Evolutionary conservation across 2,888 invertebrate species (phyloP), one percentile per base, ranked within the genome.

Genomic region (Neoitamus cyanurus): DNA sequence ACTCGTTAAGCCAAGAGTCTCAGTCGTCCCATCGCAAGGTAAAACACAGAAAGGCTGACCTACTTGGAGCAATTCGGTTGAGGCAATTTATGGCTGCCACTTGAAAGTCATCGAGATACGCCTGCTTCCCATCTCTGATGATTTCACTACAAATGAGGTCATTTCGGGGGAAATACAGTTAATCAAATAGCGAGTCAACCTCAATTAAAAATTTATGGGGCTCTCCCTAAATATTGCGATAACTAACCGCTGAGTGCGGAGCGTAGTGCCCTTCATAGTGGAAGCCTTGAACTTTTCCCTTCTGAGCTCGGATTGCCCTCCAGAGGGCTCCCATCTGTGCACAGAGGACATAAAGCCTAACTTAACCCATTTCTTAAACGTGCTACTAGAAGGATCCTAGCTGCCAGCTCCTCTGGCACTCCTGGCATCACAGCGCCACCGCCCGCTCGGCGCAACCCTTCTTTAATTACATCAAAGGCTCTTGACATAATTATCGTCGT

Each of bases 401-500:
- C 48, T 78, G 20, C 36, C 37, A 70, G 36, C 42, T 25, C 15
- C 13, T n/a, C n/a, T 28, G 31, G 31, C 46, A 46, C 46, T 77
- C 46, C 30, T 75, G 42, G 28, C 30, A 46, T 46, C 20, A 25
- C 28, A 25, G 15, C 48, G 20, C 11, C 37, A 36, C 37, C 28
- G 28, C 28, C 48, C 58, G n/a, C 28, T 37, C 82, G 15, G 36
- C 13, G 46, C 42, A 72, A 72, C 70, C 70, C 70, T 83, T 34
- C 28, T 83, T 58, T 83, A 83, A 83, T 83, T 83, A 83, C 83
- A 83, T 83, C 83, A 83, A 83, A 83, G 58, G 42, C 72, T 72
- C 83, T 83, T 83, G 83, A 83, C 83, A 83, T 83, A 83, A 83
- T 83, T 83, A 83, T 72, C 70, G 78, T 78, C 78, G 70, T 83